Conservation (phyloP, 2,797 vertebrate species). For the Catamblyrhynchus diadema region DNA sequence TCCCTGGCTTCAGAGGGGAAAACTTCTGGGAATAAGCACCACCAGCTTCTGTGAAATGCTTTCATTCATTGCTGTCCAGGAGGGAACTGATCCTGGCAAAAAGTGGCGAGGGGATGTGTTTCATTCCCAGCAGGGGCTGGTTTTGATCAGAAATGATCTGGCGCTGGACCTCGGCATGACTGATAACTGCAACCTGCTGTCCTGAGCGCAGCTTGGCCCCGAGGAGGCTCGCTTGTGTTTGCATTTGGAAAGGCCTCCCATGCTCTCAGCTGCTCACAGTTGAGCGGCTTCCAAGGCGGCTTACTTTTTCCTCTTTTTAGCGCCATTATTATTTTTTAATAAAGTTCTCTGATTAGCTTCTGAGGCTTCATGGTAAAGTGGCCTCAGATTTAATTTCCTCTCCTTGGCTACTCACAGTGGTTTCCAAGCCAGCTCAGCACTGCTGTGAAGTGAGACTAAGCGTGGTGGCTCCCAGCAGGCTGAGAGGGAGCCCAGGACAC, state of each 20-base stretch:
- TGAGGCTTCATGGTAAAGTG: not conserved
- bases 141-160: constrained; percentile 45
- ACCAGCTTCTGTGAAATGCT: constrained; percentile 10
- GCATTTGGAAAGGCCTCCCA: constrained; percentile 33
- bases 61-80: constrained; percentile 13
- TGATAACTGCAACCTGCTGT: constrained; percentile 4
- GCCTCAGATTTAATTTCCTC: constrained; percentile 58
- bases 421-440: not conserved
- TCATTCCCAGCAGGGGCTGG: constrained; percentile 37
- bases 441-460: not conserved
- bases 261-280: not conserved
- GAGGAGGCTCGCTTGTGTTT: not conserved
- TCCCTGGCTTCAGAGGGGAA: not conserved
- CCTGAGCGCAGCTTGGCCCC: rapidly evolving
- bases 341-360: constrained; percentile 50
- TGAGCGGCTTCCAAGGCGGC: constrained; percentile 23
- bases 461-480: not conserved
- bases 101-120: not conserved
- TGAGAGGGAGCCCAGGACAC: not conserved
- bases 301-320: constrained; percentile 49
- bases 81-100: not conserved
- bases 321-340: constrained; percentile 57
- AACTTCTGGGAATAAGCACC: constrained; percentile 21
- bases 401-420: not conserved
- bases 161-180: not conserved